Conservation (phyloP, 1,140 invertebrate genomes). For the Apis florea region DNA sequence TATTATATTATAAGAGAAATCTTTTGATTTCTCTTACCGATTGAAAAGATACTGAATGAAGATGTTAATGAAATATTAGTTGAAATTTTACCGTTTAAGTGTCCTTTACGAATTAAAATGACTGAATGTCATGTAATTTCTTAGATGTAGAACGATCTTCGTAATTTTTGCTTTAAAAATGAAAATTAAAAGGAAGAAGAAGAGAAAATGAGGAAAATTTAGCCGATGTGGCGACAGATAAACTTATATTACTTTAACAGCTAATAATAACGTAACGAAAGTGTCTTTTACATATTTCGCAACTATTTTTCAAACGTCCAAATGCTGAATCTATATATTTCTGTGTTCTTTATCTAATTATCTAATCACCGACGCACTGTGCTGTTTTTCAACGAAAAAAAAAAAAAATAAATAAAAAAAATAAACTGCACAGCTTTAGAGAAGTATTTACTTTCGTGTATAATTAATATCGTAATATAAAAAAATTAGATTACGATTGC, state of each 20-base stretch:
- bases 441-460: background rate
- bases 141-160: background rate
- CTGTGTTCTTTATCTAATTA: background rate
- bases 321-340: background rate
- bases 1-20: too few relatives aligned
- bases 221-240: background rate
- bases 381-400: background rate
- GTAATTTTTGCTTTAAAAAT: background rate
- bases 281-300: constrained; percentile 19
- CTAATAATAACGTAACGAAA: constrained; percentile 12
- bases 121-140: constrained; percentile 8
- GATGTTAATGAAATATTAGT: constrained; percentile 1
- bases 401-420: background rate
- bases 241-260: background rate
- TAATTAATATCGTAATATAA: background rate
- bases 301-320: constrained; percentile 10
- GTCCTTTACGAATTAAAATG: constrained; percentile 5
- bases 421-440: background rate
- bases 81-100: constrained; percentile 18
- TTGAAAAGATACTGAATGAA: background rate
- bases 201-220: background rate
- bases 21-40: too few relatives aligned
- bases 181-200: background rate
- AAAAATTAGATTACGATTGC: too few relatives aligned
- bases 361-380: background rate